Evolutionary conservation across 2,888 invertebrate genomes (phyloP), one percentile per base, ranked within the genome.

Genomic region (Gymnocheta viridis): DNA sequence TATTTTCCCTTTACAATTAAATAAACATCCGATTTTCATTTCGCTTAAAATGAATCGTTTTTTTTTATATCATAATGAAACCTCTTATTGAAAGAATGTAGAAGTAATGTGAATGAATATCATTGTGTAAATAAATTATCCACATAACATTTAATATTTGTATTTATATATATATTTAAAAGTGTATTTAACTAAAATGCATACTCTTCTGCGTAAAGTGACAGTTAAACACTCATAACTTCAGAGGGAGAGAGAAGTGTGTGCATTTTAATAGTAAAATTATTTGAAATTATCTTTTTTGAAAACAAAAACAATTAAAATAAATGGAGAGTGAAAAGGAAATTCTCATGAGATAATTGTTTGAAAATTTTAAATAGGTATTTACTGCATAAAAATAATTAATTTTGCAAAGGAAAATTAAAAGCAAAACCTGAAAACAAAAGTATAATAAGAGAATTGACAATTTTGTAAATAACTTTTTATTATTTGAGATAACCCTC

Each of bases 61-160:
- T n/a, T n/a, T n/a, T n/a, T n/a, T n/a, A n/a, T n/a, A n/a, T n/a
- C n/a, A n/a, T n/a, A n/a, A n/a, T n/a, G n/a, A n/a, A n/a, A n/a
- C n/a, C n/a, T n/a, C n/a, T n/a, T n/a, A n/a, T n/a, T n/a, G 35
- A 17, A 38, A 12, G 27, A 24, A 38, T 78, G 17, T 44, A 7
- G 19, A 6, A 56, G 66, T 35, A 17, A 17, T 22, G 47, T 29
- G n/a, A 24, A 51, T 29, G 35, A 44, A 56, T 70, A 64, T 47
- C 32, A 17, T 47, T 47, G 10, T 56, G 17, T 54, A 62, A 78
- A 78, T 51, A 69, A 22, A 51, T 69, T 69, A 47, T 47, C 10
- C 12, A 32, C 9, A 22, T 44, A n/a, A 17, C 14, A 44, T 44
- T 51, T 54, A 51, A 62, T 78, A 70, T 78, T 38, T 77, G 38